A percentile compares a stretch with the other conserved stretches of the same genome.
Conservation (phyloP, 1,140 invertebrate species). For the Habropoda laboriosa region DNA sequence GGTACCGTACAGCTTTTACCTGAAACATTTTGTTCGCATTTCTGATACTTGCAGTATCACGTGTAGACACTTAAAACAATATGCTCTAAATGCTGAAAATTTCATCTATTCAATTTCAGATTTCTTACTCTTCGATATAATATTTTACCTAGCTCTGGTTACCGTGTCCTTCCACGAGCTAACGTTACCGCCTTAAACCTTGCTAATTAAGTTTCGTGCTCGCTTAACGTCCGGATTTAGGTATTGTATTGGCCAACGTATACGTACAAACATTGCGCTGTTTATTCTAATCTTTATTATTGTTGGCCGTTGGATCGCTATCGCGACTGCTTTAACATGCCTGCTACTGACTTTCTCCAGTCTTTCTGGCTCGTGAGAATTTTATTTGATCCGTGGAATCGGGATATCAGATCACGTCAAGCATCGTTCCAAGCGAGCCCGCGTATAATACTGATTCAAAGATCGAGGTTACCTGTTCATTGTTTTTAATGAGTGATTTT, state of each 20-base stretch:
- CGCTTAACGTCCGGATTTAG: not conserved
- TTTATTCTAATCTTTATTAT: conserved; percentile 44
- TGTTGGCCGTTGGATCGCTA: not conserved
- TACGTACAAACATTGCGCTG: not conserved
- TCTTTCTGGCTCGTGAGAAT: conserved; percentile 41
- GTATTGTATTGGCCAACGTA: not conserved
- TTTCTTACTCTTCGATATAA: too few species aligned
- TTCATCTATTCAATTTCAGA: too few species aligned
- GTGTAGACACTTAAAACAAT: too few species aligned
- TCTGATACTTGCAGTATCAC: too few species aligned
- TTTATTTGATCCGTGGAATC: conserved; percentile 36
- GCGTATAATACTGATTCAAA: not conserved
- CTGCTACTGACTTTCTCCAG: conserved; percentile 35
- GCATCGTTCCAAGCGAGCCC: not conserved
- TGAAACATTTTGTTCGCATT: too few species aligned
- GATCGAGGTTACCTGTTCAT: not conserved
- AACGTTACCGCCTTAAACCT: not conserved
- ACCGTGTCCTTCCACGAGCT: not conserved
- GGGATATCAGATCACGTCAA: not conserved
- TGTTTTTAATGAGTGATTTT: not conserved
- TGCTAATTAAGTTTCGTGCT: conserved; percentile 8
- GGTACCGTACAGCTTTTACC: too few species aligned
- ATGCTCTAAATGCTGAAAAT: too few species aligned
- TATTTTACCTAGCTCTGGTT: too few species aligned
- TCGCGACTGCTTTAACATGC: conserved; percentile 4